phyloP scores from a whole-genome alignment of 2,113 vertebrate genomes.

The Peromyscus californicus region DNA sequence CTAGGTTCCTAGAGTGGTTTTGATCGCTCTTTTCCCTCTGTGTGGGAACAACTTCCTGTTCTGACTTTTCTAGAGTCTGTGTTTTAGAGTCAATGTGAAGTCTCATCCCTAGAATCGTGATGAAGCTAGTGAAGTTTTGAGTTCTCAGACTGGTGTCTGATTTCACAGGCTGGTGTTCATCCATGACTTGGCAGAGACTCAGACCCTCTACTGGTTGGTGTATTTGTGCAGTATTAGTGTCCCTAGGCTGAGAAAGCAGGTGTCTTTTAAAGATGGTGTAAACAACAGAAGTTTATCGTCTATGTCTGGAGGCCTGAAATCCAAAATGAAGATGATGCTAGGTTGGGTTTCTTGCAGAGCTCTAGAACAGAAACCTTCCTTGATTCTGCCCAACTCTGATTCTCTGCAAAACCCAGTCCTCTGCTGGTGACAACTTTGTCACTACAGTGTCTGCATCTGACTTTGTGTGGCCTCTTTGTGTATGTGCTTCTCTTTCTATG shows the following conservation, averaged over 20 bases:
- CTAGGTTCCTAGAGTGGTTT: not conserved
- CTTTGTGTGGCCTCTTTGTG: not conserved
- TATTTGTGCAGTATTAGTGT: not conserved
- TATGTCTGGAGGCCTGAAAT: not conserved
- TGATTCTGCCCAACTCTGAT: not conserved
- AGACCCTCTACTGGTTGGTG: not conserved
- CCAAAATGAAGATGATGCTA: not conserved
- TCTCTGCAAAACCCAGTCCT: not conserved
- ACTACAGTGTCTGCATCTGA: not conserved
- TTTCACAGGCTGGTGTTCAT: not conserved
- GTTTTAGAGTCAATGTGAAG: constrained; percentile 26
- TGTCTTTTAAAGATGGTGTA: not conserved
- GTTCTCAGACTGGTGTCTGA: not conserved
- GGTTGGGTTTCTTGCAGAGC: not conserved
- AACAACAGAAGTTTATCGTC: not conserved
- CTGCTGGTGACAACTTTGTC: not conserved
- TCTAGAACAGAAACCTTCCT: not conserved
- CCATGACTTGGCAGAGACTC: not conserved
- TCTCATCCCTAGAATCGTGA: not conserved
- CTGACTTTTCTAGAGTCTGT: not conserved
- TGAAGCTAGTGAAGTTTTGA: not conserved
- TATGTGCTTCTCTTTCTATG: not conserved
- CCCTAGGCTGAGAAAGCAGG: not conserved
- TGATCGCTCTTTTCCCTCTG: not conserved
- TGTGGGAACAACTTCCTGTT: not conserved